phyloP scores from a whole-genome alignment of 2,797 vertebrate genomes.

The Synaphobranchus kaupii region DNA sequence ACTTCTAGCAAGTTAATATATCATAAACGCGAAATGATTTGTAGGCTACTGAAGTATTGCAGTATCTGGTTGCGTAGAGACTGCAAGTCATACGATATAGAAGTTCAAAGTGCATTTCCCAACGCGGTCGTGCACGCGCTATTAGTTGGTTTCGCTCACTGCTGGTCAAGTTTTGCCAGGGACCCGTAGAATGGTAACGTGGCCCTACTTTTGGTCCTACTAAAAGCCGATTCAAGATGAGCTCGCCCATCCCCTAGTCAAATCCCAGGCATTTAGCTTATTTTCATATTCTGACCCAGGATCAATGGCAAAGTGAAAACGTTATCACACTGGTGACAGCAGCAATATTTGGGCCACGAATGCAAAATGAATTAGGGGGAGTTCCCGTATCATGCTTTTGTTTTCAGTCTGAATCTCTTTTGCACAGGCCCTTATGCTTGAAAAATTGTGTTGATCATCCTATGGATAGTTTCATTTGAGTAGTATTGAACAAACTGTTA shows the following conservation, averaged over 20 bases:
- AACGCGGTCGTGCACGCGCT: background rate
- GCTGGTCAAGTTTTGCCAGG: background rate
- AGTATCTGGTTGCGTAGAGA: background rate
- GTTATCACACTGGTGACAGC: no score
- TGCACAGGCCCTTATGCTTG: no score
- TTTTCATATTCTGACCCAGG: background rate
- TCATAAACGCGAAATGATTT: background rate
- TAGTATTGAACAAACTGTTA: no score
- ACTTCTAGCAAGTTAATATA: background rate
- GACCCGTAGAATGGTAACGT: background rate
- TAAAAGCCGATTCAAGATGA: background rate
- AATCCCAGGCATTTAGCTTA: background rate
- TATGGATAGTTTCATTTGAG: no score
- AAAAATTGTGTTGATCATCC: no score
- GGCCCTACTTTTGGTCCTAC: background rate
- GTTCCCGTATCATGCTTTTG: no score
- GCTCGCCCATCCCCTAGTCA: background rate
- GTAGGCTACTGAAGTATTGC: background rate
- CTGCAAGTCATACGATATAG: background rate
- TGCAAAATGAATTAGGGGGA: no score
- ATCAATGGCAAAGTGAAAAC: background rate
- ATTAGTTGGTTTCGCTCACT: background rate
- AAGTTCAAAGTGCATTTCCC: slow-evolving; percentile 5
- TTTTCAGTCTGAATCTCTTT: no score
- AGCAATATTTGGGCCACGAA: no score